Percentiles rank a stretch among this genome's conserved stretches.
These are phyloP conservation scores for Labeo catla DNA, from an alignment of 2,113 vertebrate genomes.

Conservation along the genomic window DNA sequence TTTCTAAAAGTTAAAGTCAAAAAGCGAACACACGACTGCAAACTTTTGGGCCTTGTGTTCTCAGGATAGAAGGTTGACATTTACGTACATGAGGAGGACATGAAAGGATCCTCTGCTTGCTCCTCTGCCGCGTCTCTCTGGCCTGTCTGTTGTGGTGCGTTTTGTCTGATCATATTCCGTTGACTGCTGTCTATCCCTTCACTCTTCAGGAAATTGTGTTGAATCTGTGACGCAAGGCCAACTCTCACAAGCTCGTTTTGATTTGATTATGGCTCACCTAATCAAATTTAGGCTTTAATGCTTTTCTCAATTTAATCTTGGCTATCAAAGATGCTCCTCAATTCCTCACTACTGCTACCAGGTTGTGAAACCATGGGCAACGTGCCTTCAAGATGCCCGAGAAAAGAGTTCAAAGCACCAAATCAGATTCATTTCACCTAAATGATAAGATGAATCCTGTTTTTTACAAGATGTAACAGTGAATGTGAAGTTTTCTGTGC, in stretches of 20 bases:
- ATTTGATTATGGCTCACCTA: slow-evolving; percentile 60
- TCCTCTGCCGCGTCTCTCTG: background rate
- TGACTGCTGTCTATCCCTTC: slow-evolving; percentile 42
- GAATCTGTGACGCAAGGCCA: slow-evolving; percentile 54
- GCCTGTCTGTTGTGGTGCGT: slow-evolving; percentile 19
- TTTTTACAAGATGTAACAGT: background rate
- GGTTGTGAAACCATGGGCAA: slow-evolving; percentile 41
- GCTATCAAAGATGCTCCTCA: slow-evolving; percentile 48
- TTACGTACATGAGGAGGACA: background rate
- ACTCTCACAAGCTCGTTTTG: slow-evolving; percentile 50
- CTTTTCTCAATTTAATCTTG: slow-evolving; percentile 61
- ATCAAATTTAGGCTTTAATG: slow-evolving; percentile 59
- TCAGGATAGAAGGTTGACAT: slow-evolving; percentile 7
- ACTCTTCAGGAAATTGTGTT: slow-evolving; percentile 60
- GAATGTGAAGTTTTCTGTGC: background rate
- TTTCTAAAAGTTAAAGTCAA: slow-evolving; percentile 19
- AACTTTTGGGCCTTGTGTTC: background rate
- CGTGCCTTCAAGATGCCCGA: slow-evolving; percentile 14
- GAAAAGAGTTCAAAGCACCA: slow-evolving; percentile 15
- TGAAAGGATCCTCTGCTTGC: background rate
- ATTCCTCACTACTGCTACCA: slow-evolving; percentile 28
- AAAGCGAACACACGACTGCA: background rate
- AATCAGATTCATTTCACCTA: slow-evolving; percentile 18
- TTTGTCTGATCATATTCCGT: slow-evolving; percentile 37
- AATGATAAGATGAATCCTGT: background rate